phyloP scores from a whole-genome alignment of 1,140 invertebrate species.

The Temnothorax longispinosus region DNA sequence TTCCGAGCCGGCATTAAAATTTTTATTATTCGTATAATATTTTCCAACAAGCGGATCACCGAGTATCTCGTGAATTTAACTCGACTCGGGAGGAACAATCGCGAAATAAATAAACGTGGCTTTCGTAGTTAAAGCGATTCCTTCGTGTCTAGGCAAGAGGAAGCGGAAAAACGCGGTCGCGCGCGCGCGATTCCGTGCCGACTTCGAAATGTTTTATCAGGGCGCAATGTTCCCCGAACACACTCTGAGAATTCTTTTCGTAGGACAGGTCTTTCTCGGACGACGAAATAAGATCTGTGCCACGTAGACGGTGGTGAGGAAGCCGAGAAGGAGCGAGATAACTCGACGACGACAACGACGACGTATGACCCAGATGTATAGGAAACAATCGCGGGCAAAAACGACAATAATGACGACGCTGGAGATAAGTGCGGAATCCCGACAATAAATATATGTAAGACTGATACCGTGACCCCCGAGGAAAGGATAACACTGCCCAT shows the following conservation, averaged over 20 bases:
- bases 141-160: not conserved
- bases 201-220: not conserved
- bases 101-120: not conserved
- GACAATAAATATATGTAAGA: constrained; percentile 74
- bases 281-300: constrained; percentile 40
- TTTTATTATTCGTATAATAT: not conserved
- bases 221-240: constrained; percentile 12
- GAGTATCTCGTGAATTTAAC: not conserved
- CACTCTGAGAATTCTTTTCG: constrained; percentile 1
- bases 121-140: not conserved
- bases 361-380: constrained; percentile 58
- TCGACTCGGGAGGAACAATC: not conserved
- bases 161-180: not conserved
- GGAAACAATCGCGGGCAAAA: constrained; percentile 47
- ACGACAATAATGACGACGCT: constrained; percentile 68
- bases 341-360: not conserved
- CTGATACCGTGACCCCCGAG: constrained; percentile 51
- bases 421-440: constrained; percentile 63
- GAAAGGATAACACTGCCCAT: constrained; percentile 49
- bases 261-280: constrained; percentile 28
- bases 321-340: constrained; percentile 18
- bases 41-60: constrained; percentile 15
- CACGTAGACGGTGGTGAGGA: not conserved
- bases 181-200: constrained; percentile 22
- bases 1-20: not conserved